These are phyloP conservation scores for Teleopsis dalmanni DNA, from an alignment of 1,140 invertebrate species.

Conservation along the genomic window DNA sequence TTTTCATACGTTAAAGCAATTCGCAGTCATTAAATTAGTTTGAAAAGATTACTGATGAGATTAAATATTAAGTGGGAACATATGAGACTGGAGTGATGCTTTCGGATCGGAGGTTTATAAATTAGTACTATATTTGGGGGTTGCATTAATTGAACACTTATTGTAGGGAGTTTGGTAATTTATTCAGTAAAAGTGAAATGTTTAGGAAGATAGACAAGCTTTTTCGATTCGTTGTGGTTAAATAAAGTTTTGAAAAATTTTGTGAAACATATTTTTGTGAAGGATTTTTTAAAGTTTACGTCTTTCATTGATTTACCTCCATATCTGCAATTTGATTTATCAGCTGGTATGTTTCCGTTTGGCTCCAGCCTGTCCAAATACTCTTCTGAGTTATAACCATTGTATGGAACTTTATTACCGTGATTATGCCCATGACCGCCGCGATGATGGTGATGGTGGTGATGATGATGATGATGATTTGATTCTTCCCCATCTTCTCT, in stretches of 20 bases:
- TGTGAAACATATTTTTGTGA: no score
- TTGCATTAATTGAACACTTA: no score
- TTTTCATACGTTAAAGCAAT: conserved; percentile 4
- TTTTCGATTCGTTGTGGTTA: no score
- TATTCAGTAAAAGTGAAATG: no score
- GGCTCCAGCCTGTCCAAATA: conserved; percentile 83
- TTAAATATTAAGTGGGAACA: conserved; percentile 2
- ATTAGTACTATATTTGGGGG: no score
- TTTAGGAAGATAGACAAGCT: no score
- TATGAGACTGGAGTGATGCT: not conserved
- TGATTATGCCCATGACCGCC: conserved; percentile 41
- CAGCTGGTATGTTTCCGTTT: conserved; percentile 70
- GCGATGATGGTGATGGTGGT: conserved; percentile 39
- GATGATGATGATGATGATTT: conserved; percentile 35
- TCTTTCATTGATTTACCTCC: no score
- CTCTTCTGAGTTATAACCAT: conserved; percentile 79
- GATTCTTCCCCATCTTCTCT: conserved; percentile 65
- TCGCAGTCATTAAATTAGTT: conserved; percentile 6
- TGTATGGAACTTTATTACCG: conserved; percentile 66
- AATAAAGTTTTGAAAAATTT: no score
- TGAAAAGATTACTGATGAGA: conserved; percentile 11
- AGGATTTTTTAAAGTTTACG: no score
- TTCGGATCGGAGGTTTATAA: not conserved
- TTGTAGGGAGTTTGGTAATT: no score
- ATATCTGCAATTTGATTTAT: conserved; percentile 44